Evolutionary conservation across 2,113 vertebrate genomes (phyloP), one percentile per base, ranked within the genome.

Genomic region (Eolophus roseicapilla): DNA sequence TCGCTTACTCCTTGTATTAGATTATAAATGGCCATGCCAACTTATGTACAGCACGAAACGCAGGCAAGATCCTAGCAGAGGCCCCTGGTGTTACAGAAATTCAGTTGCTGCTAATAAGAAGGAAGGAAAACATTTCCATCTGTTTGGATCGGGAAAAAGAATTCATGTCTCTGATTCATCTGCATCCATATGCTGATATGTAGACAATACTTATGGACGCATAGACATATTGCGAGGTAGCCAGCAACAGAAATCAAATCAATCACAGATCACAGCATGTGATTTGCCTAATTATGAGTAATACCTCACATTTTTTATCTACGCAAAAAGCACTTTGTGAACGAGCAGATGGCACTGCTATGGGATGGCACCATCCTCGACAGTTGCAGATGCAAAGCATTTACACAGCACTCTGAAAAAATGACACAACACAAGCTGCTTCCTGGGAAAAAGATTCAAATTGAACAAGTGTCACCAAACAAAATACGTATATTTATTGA

Each of bases 201-300:
- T 70, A 97, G 92, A 96, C 94, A 96, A 96, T 85, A 69, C 94
- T 92, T 93, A 88, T 1, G 89, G 95, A 94, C 89, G 92, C 93
- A 68, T 1, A 94, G 94, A 92, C 90, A 73, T 91, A 79, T 13
- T 13, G 90, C 3, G 7, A 93, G 86, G 91, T 87, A 96, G 88
- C 85, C 70, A 92, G 93, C 94, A 89, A 94, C 31, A 82, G 68
- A 95, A 94, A 96, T 88, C 73, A 87, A 88, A 96, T 94, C 79
- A 89, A 94, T 95, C 95, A 95, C 93, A 95, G 93, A 97, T 96
- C 94, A 97, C 95, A 97, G 95, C 76, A 88, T 91, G 96, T 68
- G 97, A 93, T 93, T 94, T 97, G 92, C 90, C 93, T 98, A 97
- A 97, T 98, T 96, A 97, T 94, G 91, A 97, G 89, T 93, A 97